Base-by-base conservation (phyloP, 2,113 vertebrate genomes). In the Anarrhichthys ocellatus region DNA sequence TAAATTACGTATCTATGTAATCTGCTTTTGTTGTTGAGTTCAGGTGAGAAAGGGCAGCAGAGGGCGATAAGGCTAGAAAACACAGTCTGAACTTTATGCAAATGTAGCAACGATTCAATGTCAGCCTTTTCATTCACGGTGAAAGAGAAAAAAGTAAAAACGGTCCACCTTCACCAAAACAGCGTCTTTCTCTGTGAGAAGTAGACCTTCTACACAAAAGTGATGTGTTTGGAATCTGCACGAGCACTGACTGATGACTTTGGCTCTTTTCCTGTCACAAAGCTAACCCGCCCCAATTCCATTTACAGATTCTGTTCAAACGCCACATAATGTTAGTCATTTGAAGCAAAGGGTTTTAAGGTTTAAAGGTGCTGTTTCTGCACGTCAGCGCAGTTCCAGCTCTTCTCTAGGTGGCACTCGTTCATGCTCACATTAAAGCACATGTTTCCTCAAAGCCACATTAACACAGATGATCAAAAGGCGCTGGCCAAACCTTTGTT, bases 21-120 rank as follows among this genome's bases (percentile, higher is more conserved):
- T 93, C 71, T 85, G 84, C 87, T 84, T 89, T 84, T 91, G 83
- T 94, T 92, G 75, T 89, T 7, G 62, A 66, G 87, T 91, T 92
- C 79, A 84, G 66, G 76, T 84, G 78, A 84, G 87, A 85, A 89
- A 79, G 88, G 84, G 72, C 78, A 82, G 76, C 59, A 24, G 56
- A 32, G 6, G 59, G 63, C 56, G 80, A 70, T 64, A 50, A 86
- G 77, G 70, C 74, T n/a, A 58, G 66, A 90, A 88, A 83, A 82
- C 90, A 86, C 58, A 62, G 14, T 80, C 32, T 82, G 75, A 72
- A 86, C 40, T 82, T 89, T 89, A 73, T 76, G 56, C 83, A 83
- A 79, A 70, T 0, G 13, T 56, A 42, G 79, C 73, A 56, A 59
- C 62, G 56, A 83, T 76, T 71, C 48, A 22, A 46, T 76, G 79